Base-by-base conservation (phyloP, 2,888 invertebrate genomes). In the Ochropleura plecta region DNA sequence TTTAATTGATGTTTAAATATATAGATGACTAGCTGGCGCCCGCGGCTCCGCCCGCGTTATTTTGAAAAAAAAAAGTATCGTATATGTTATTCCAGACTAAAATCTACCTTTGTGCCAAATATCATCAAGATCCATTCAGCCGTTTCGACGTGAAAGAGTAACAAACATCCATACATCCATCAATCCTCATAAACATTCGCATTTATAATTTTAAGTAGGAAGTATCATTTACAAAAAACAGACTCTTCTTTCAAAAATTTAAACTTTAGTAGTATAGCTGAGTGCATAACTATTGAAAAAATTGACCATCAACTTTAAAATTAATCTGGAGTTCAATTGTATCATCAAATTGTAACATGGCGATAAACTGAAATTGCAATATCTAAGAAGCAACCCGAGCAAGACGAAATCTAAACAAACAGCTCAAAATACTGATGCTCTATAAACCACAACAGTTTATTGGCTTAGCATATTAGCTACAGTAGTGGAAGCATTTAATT, bases 401-500 rank as follows among this genome's bases (percentile, higher is more conserved):
- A 1, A 68, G 78, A 70, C 64, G 78, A 82, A 82, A 73, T 68
- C 60, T 73, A 48, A 78, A 74, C 44, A 70, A n/a, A 55, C 59
- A 16, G 16, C 16, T 40, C 8, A 16, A 59, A 40, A 59, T 57
- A 59, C 40, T 68, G 68, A 71, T 65, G 68, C 67, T 65, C 60
- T 68, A 49, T 73, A 75, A 66, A 76, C 74, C 60, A 69, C 64
- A 67, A 53, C 67, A 83, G 83, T 83, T 86, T 86, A 85, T 86
- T 83, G 77, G 67, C 80, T 80, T 76, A 83, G 85, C 81, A 80
- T 83, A 86, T 82, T 86, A 86, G 78, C 75, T 70, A 73, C 76
- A 81, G 82, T 87, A 84, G 85, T 79, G 87, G 82, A 79, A 83
- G 86, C 84, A 73, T 86, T 86, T 86, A 84, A 86, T 86, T 86